Base-by-base conservation (phyloP, 2,797 vertebrate genomes). In the Bucorvus abyssinicus region DNA sequence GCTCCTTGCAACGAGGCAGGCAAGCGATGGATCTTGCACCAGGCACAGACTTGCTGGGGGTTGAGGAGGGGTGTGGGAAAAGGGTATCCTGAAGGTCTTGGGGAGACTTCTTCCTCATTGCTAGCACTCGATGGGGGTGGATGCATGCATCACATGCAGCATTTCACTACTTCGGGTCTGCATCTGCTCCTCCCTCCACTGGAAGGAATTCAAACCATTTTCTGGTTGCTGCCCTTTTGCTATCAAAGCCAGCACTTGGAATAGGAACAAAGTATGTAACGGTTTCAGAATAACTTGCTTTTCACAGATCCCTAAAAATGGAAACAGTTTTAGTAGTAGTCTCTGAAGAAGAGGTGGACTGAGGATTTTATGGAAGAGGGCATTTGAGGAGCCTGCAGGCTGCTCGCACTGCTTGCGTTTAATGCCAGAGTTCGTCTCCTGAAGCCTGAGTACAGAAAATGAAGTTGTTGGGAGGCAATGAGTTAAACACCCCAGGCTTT, bases 181-280 rank as follows among this genome's bases (percentile, higher is more conserved):
- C 53, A 45, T 90, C 84, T 90, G 78, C 64, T 79, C 67, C 84
- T 76, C 60, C 44, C 40, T 67, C 55, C 68, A 7, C 53, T 90
- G 88, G 81, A 94, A 93, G 60, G 42, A 94, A 92, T 92, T 75
- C 29, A 90, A 63, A 77, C 59, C 38, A 75, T 88, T 89, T 94
- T 90, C 75, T 93, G 84, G 27, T 85, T 57, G 53, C 55, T 95
- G 84, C 69, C 88, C 90, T 95, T 96, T 76, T 68, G 45, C 71
- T 93, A n/a, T 60, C 77, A 79, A 67, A 94, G 81, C 14, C 84
- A 83, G 81, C 20, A 7, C 53, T 94, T 80, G 75, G 84, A 96
- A 88, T 6, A 82, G 67, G 82, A 93, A 75, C 74, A 90, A 87
- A 85, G 93, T 55, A 85, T 29, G 70, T 30, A 83, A 89, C 11